Base-by-base conservation (phyloP, 2,888 invertebrate species). In the Cartodere bifasciata region DNA sequence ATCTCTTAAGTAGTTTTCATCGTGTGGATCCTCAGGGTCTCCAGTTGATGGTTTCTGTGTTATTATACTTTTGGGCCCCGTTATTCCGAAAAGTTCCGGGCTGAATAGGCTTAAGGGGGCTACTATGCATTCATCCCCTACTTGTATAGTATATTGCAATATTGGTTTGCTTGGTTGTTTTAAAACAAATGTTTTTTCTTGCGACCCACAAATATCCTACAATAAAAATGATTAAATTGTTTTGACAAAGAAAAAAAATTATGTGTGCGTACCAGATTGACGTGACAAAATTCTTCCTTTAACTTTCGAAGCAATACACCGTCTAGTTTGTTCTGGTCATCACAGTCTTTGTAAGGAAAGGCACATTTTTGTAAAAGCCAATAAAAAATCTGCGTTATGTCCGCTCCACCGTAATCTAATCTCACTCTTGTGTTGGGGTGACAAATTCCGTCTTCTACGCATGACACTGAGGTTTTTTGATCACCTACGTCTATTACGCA, bases 401-500 rank as follows among this genome's bases (percentile, higher is more conserved):
- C 94, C 7, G 83, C 82, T 3, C 90, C 86, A 3, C 92, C 92
- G 52, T 88, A 90, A 44, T 86, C 83, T 66, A 92, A 70, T 29
- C 83, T 62, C 48, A 79, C 73, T 50, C 91, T 67, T 0, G 92
- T 88, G 40, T 81, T 79, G 42, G 82, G 75, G 49, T 88, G 87
- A 13, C 92, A 92, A 36, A 94, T 84, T 1, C 91, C 92, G 65
- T 94, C 94, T 63, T 94, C 94, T 1, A 94, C 90, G 63, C 94
- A 95, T 2, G 90, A 90, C 12, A 95, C 82, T 1, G 91, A 87
- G 0, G 88, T 90, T 64, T 94, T 94, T 55, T 92, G 88, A 53
- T 92, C 92, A 0, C 94, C 94, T 29, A 94, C 79, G 55, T 94
- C 92, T 1, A 95, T 84, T 1, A 94, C 90, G 62, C 94, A 94